phyloP scores from a whole-genome alignment of 1,140 invertebrate species.

The Chionoecetes opilio region DNA sequence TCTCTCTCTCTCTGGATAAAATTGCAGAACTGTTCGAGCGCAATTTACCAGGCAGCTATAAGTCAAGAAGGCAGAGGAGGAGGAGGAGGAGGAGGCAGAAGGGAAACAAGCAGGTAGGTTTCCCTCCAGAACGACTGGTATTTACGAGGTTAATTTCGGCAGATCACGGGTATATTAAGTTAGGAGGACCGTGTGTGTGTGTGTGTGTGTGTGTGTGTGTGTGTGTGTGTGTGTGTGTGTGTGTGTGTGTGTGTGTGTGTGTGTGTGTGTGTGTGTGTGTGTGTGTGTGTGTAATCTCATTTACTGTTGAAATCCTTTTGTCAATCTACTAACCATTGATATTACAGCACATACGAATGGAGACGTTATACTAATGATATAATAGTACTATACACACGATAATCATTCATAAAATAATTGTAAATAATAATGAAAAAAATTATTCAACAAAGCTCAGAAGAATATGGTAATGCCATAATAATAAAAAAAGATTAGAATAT shows the following conservation, averaged over 20 bases:
- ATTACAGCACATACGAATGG: too few species aligned
- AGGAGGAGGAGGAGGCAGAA: constrained; percentile 13
- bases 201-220: constrained; percentile 25
- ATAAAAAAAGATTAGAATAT: too few species aligned
- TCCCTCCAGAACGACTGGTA: background rate
- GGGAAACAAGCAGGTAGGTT: background rate
- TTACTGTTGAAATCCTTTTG: too few species aligned
- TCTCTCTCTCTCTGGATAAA: constrained; percentile 35
- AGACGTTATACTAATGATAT: too few species aligned
- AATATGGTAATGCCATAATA: too few species aligned
- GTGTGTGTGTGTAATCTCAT: too few species aligned
- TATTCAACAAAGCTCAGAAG: too few species aligned
- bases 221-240: constrained; percentile 25
- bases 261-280: constrained; percentile 18
- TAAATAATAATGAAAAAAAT: background rate
- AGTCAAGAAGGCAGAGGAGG: background rate
- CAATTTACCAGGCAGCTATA: background rate
- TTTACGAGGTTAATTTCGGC: constrained; percentile 10
- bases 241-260: constrained; percentile 27
- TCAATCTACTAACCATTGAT: too few species aligned
- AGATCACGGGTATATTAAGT: constrained; percentile 4
- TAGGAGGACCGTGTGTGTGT: background rate
- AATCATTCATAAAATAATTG: too few species aligned
- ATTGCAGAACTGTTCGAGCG: background rate
- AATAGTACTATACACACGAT: too few species aligned